Percentiles rank a stretch among this genome's conserved stretches.
phyloP scores from a whole-genome alignment of 2,797 vertebrate genomes.

The Gila robusta region DNA sequence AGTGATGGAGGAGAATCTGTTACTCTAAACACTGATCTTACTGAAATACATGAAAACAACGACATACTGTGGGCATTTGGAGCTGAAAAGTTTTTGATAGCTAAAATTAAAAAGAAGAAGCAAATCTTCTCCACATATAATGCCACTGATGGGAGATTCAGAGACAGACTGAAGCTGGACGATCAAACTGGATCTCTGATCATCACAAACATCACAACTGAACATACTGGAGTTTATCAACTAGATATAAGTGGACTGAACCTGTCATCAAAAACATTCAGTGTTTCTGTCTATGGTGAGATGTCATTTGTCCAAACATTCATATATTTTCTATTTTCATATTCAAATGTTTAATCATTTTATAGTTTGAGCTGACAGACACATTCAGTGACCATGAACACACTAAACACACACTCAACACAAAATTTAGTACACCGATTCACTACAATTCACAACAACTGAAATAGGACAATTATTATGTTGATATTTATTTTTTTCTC shows the following conservation, averaged over 20 bases:
- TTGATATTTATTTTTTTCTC: neutral
- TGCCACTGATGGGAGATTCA: neutral
- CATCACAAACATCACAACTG: neutral
- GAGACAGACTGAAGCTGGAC: neutral
- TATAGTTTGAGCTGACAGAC: neutral
- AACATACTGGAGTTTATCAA: neutral
- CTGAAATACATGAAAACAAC: accelerated
- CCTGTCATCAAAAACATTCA: too few species aligned
- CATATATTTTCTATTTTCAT: neutral
- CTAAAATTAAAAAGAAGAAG: too few species aligned
- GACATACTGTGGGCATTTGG: neutral
- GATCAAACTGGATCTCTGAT: neutral
- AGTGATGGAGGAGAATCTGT: neutral
- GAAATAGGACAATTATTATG: too few species aligned
- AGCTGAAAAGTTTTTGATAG: neutral
- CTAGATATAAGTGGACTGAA: accelerated
- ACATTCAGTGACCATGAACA: too few species aligned
- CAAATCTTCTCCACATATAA: neutral
- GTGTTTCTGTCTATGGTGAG: too few species aligned
- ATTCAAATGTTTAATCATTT: neutral
- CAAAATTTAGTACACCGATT: neutral
- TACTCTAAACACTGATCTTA: neutral
- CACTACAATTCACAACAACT: too few species aligned
- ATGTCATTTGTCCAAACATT: neutral
- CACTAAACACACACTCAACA: neutral